Conservation (phyloP, 2,888 invertebrate species). For the Stenodema calcarata region DNA sequence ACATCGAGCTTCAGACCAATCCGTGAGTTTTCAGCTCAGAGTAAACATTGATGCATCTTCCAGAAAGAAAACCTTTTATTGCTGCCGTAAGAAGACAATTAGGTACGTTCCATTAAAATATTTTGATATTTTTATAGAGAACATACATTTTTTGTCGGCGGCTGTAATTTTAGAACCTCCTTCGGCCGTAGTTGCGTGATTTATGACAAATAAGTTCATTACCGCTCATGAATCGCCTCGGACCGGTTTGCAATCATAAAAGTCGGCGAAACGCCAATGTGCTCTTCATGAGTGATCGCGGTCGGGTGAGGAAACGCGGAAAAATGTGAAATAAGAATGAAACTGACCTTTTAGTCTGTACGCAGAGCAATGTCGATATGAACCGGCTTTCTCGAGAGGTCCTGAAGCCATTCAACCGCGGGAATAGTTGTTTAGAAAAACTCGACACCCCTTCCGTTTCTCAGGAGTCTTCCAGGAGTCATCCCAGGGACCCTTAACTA, state of each 20-base stretch:
- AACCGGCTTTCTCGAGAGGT: background rate
- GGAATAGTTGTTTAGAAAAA: slow-evolving; percentile 32
- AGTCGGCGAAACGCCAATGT: slow-evolving; percentile 9
- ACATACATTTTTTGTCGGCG: background rate
- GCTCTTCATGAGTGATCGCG: background rate
- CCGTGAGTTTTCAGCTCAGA: too few relatives aligned
- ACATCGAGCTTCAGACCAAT: too few relatives aligned
- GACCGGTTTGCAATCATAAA: background rate
- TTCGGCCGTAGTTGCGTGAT: background rate
- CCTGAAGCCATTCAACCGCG: slow-evolving; percentile 15
- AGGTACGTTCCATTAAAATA: background rate
- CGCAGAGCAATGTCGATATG: slow-evolving; percentile 10
- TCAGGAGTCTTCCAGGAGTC: background rate
- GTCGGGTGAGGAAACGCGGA: background rate
- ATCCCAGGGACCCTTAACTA: background rate
- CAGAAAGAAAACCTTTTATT: too few relatives aligned
- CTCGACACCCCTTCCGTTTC: background rate
- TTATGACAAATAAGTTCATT: background rate
- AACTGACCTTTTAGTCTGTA: slow-evolving; percentile 7
- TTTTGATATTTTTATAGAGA: background rate
- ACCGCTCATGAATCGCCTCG: background rate
- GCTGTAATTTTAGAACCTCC: background rate
- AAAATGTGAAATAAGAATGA: slow-evolving; percentile 15
- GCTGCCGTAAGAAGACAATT: too few relatives aligned
- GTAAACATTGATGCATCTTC: too few relatives aligned